Percentiles rank a stretch among this genome's conserved stretches.
These are phyloP conservation scores for Lepidurus packardi DNA, from an alignment of 1,140 invertebrate species.

Conservation along the genomic window DNA sequence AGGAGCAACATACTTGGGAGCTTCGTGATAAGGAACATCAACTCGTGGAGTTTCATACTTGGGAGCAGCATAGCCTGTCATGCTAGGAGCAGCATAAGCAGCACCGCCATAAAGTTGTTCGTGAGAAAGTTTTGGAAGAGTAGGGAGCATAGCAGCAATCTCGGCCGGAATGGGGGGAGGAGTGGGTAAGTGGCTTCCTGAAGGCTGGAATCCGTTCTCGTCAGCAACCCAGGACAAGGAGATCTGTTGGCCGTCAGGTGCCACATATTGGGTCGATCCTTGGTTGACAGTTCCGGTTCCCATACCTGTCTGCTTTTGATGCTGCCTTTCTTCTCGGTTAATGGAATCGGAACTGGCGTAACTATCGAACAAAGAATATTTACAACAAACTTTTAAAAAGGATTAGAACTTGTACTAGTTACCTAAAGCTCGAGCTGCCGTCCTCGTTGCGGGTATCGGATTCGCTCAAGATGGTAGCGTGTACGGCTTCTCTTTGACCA, in stretches of 20 bases:
- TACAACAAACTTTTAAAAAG: too few relatives aligned
- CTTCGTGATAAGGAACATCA: not conserved
- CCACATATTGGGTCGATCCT: conserved; percentile 40
- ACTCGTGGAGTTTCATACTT: not conserved
- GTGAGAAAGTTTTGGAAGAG: not conserved
- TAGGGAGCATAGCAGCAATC: conserved; percentile 27
- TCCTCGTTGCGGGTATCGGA: too few relatives aligned
- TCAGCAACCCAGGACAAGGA: conserved; percentile 38
- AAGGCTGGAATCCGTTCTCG: conserved; percentile 40
- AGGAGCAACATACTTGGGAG: not conserved
- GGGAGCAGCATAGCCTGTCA: not conserved
- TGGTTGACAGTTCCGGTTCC: conserved; percentile 36
- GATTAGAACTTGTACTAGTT: too few relatives aligned
- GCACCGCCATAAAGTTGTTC: not conserved
- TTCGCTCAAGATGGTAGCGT: too few relatives aligned
- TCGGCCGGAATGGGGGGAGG: conserved; percentile 36
- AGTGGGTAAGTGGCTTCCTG: conserved; percentile 38
- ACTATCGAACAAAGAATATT: not conserved
- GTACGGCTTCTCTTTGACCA: too few relatives aligned
- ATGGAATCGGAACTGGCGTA: conserved; percentile 60
- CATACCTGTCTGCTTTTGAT: conserved; percentile 52
- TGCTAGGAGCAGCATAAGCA: not conserved
- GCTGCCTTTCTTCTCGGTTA: conserved; percentile 65
- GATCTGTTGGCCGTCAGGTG: conserved; percentile 37
- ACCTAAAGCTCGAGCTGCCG: too few relatives aligned